Evolutionary conservation across 1,140 invertebrate genomes (phyloP).

Genomic region (Aradophagus sp.): DNA sequence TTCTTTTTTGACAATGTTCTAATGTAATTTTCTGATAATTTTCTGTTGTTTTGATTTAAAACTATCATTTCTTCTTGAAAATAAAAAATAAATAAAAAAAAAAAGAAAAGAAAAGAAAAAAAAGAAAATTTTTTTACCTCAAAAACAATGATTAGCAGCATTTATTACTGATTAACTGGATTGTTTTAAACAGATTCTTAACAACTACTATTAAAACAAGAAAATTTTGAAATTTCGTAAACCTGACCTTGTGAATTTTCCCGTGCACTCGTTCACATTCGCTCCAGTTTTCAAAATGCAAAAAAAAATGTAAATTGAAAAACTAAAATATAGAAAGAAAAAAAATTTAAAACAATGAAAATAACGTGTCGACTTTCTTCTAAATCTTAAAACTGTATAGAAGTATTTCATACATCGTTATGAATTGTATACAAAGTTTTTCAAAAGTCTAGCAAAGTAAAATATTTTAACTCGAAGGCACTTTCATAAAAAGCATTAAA

Average conservation of each 20-base stretch:
- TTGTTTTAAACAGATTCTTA: slow-evolving; percentile 34
- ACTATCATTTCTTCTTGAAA: slow-evolving; percentile 18
- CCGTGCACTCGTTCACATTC: slow-evolving; percentile 46
- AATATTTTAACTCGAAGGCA: too few species aligned
- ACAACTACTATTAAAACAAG: slow-evolving; percentile 25
- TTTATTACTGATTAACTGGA: slow-evolving; percentile 19
- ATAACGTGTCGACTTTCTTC: slow-evolving; percentile 30
- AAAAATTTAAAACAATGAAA: slow-evolving; percentile 20
- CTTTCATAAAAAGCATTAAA: too few species aligned
- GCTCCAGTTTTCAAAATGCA: slow-evolving; percentile 22
- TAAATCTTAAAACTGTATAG: slow-evolving; percentile 57
- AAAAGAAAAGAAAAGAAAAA: too few species aligned
- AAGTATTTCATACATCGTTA: slow-evolving; percentile 60
- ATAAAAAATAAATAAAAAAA: too few species aligned
- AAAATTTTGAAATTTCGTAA: slow-evolving; percentile 40
- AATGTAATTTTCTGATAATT: slow-evolving; percentile 31
- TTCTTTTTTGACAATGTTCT: slow-evolving; percentile 52
- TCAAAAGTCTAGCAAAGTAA: too few species aligned
- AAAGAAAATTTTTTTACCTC: slow-evolving; percentile 14
- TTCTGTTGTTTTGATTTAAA: slow-evolving; percentile 36
- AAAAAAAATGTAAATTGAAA: slow-evolving; percentile 10
- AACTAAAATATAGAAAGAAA: slow-evolving; percentile 15
- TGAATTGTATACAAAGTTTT: slow-evolving; percentile 57
- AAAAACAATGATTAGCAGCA: slow-evolving; percentile 56
- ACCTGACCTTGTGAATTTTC: slow-evolving; percentile 20